Percentiles rank a stretch among this genome's conserved stretches.
phyloP scores from a whole-genome alignment of 2,888 invertebrate genomes.

The Callimorpha dominula region DNA sequence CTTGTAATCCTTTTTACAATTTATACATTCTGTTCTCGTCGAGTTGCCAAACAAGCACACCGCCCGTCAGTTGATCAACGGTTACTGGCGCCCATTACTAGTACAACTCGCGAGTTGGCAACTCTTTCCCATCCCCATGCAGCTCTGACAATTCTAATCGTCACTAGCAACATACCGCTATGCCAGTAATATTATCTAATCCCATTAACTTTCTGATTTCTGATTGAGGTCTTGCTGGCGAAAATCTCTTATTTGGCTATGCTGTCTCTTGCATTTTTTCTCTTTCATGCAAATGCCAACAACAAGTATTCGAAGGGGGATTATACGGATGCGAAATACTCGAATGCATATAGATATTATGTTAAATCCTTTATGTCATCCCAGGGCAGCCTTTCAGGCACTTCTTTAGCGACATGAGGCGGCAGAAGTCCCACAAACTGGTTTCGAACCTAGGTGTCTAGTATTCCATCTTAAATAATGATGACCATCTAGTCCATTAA shows the following conservation, averaged over 20 bases:
- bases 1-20: slow-evolving; percentile 3
- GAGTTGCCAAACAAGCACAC: neutral
- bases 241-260: too few species aligned
- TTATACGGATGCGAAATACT: too few species aligned
- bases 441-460: neutral
- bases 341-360: too few species aligned
- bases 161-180: neutral
- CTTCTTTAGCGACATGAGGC: too few species aligned
- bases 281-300: too few species aligned
- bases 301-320: too few species aligned
- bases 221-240: too few species aligned
- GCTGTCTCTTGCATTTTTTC: too few species aligned
- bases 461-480: neutral
- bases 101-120: neutral
- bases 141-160: neutral
- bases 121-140: neutral
- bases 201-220: too few species aligned
- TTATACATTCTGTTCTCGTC: slow-evolving; percentile 1
- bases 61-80: neutral
- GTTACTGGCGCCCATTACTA: neutral
- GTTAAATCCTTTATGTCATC: too few species aligned
- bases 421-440: too few species aligned
- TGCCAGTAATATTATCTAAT: neutral
- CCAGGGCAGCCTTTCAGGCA: too few species aligned
- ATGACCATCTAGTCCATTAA: neutral